Evolutionary conservation across 2,113 vertebrate species (phyloP).

Genomic region (Macheiramphus alcinus): DNA sequence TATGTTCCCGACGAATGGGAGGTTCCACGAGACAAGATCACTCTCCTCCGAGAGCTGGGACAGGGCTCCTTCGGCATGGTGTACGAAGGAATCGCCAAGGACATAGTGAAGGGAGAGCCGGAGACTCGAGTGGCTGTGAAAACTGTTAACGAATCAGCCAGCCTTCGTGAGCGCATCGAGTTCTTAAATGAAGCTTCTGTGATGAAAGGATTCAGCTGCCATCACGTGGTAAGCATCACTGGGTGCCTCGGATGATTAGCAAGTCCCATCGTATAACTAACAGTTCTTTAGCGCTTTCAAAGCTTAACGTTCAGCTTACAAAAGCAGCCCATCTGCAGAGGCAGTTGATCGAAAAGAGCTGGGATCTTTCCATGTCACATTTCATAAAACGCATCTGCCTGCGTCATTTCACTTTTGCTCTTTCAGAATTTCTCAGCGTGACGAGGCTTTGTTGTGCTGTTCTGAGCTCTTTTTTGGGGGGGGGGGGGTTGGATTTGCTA

Average conservation of each 20-base stretch:
- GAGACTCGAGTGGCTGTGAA: slow-evolving; percentile 92
- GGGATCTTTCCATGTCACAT: fast-evolving
- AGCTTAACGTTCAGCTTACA: background rate
- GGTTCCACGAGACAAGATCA: slow-evolving; percentile 91
- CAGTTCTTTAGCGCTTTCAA: background rate
- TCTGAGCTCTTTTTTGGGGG: background rate
- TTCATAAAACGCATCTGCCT: background rate
- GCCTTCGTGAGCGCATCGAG: slow-evolving; percentile 93
- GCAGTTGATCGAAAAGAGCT: background rate
- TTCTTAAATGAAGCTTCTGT: slow-evolving; percentile 97
- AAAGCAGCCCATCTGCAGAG: background rate
- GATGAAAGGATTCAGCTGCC: slow-evolving; percentile 98
- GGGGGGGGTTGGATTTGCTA: background rate
- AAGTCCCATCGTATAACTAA: background rate
- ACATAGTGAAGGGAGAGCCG: slow-evolving; percentile 89
- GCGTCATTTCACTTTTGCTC: background rate
- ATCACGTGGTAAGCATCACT: slow-evolving; percentile 87
- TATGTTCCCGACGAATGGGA: slow-evolving; percentile 98
- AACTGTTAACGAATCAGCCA: slow-evolving; percentile 93
- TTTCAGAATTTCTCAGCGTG: background rate
- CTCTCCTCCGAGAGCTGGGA: slow-evolving; percentile 86
- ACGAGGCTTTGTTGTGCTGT: background rate
- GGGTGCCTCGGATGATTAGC: background rate
- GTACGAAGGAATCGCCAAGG: slow-evolving; percentile 92
- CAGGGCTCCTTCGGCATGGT: slow-evolving; percentile 99